A percentile compares a stretch with the other conserved stretches of the same genome.
Evolutionary conservation across 2,888 invertebrate species (phyloP).

Genomic region (Chrysina gloriosa): DNA sequence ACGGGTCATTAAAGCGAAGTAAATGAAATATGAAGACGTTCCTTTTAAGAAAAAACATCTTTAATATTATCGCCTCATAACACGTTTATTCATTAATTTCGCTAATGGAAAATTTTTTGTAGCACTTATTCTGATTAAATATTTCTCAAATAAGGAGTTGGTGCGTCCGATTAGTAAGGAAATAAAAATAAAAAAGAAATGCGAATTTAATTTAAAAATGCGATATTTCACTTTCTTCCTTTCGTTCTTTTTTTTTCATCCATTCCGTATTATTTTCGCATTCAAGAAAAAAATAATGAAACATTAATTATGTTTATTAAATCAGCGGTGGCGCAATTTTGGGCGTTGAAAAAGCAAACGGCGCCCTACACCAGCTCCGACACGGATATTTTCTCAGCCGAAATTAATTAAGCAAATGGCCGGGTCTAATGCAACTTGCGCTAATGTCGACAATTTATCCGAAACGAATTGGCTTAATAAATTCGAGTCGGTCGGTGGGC

Average conservation of each 20-base stretch:
- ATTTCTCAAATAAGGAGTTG: neutral
- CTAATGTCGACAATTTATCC: conserved; percentile 17
- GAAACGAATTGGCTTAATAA: conserved; percentile 21
- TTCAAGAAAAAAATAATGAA: neutral
- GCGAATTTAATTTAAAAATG: neutral
- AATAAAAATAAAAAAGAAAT: neutral
- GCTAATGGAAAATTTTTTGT: neutral
- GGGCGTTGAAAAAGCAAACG: neutral
- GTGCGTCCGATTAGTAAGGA: neutral
- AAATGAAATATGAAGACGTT: too few relatives aligned
- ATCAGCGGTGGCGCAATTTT: neutral
- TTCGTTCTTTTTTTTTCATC: neutral
- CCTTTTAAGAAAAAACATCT: too few relatives aligned
- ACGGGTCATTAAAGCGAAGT: too few relatives aligned
- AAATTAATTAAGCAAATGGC: conserved; percentile 25
- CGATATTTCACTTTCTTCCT: too few relatives aligned
- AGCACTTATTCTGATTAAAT: neutral
- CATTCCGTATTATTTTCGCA: neutral
- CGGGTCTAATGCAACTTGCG: neutral
- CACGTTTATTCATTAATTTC: too few relatives aligned
- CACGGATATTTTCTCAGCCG: neutral
- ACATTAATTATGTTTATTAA: conserved; percentile 9
- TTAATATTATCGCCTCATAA: too few relatives aligned
- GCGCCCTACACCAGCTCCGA: neutral
- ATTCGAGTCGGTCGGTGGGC: neutral